Evolutionary conservation across 1,140 invertebrate species (phyloP).

Genomic region (Drosophila yakuba): DNA sequence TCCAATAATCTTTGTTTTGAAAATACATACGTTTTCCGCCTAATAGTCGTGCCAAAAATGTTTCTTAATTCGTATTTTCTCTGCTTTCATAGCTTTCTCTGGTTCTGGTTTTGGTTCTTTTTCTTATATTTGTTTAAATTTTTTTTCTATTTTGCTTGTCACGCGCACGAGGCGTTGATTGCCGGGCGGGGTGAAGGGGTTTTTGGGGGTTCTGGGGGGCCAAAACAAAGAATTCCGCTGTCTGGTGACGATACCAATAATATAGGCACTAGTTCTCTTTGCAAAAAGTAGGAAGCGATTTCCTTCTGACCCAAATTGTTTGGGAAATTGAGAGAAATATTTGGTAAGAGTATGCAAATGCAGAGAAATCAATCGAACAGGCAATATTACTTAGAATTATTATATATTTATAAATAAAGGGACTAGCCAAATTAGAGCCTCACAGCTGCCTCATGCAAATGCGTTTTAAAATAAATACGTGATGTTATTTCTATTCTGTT

Average conservation of each 20-base stretch:
- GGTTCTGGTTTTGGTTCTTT: background rate
- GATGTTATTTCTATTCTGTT: background rate
- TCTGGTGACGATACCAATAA: slow-evolving; percentile 27
- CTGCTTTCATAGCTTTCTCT: slow-evolving; percentile 31
- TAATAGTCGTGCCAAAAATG: slow-evolving; percentile 62
- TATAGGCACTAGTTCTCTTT: slow-evolving; percentile 16
- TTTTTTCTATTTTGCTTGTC: slow-evolving; percentile 47
- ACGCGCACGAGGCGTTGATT: slow-evolving; percentile 62
- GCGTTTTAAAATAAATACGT: background rate
- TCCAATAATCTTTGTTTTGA: slow-evolving; percentile 30
- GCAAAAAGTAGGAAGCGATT: slow-evolving; percentile 22
- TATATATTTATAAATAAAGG: no score
- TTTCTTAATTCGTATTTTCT: slow-evolving; percentile 26
- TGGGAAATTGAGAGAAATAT: background rate
- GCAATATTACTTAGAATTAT: no score
- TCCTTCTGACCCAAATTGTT: background rate
- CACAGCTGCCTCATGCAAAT: no score
- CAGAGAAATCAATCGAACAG: no score
- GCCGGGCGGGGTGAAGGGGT: background rate
- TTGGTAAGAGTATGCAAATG: background rate
- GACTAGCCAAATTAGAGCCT: no score
- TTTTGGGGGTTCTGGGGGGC: slow-evolving; percentile 18
- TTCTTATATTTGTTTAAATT: slow-evolving; percentile 12
- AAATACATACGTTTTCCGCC: slow-evolving; percentile 39
- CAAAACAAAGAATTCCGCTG: slow-evolving; percentile 49